These are phyloP conservation scores for Schizaphis graminum DNA, from an alignment of 2,888 invertebrate genomes.

Conservation along the genomic window DNA sequence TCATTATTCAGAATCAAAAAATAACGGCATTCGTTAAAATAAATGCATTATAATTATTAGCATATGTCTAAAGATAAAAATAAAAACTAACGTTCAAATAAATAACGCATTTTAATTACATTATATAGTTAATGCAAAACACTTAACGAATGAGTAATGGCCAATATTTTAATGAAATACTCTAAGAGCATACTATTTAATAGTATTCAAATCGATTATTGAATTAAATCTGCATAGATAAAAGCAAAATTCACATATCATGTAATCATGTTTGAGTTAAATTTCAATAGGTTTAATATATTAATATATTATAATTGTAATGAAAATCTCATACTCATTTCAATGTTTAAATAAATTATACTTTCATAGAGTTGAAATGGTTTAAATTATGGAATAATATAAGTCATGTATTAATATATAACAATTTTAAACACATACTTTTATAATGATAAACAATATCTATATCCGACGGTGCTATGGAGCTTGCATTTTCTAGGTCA, in stretches of 20 bases:
- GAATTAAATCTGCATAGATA: slow-evolving; percentile 39
- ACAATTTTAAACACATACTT: slow-evolving; percentile 71
- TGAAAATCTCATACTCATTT: background rate
- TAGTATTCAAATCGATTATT: slow-evolving; percentile 51
- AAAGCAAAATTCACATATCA: background rate
- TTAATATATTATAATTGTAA: background rate
- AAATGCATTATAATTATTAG: background rate
- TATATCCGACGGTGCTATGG: slow-evolving; percentile 96
- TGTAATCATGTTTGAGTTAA: background rate
- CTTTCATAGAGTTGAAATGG: background rate
- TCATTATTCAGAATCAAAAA: background rate
- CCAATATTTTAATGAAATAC: slow-evolving; percentile 16
- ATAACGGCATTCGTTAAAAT: background rate
- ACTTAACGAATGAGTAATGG: slow-evolving; percentile 42
- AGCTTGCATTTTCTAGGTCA: slow-evolving; percentile 96
- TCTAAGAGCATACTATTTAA: slow-evolving; percentile 6
- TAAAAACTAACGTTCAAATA: slow-evolving; percentile 7
- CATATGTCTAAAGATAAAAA: background rate
- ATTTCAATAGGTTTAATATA: background rate
- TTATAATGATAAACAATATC: slow-evolving; percentile 97
- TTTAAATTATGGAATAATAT: background rate
- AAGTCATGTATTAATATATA: background rate
- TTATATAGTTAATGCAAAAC: slow-evolving; percentile 26
- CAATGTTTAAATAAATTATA: background rate
- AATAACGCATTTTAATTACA: slow-evolving; percentile 36